These are phyloP conservation scores for Erpornis zantholeuca DNA, from an alignment of 2,113 vertebrate species.

Conservation along the genomic window DNA sequence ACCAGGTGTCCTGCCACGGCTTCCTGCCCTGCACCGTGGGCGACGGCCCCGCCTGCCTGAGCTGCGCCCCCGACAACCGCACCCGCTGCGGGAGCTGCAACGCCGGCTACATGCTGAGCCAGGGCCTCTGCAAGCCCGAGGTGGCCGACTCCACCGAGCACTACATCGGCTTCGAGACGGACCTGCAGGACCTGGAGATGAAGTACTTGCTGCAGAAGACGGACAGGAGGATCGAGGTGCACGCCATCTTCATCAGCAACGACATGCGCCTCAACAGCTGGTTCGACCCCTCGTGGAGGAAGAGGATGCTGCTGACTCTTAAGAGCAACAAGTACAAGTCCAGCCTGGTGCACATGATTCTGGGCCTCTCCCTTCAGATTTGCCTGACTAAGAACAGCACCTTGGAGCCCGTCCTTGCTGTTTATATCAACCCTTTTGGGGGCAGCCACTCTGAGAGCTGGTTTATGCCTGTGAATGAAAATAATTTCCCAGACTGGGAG, in stretches of 20 bases:
- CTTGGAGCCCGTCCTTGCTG: slow-evolving; percentile 89
- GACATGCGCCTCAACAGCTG: slow-evolving; percentile 98
- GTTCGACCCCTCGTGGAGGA: slow-evolving; percentile 97
- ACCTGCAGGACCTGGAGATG: slow-evolving; percentile 94
- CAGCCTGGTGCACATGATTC: slow-evolving; percentile 94
- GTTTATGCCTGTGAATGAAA: slow-evolving; percentile 92
- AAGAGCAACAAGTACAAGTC: slow-evolving; percentile 99
- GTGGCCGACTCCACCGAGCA: slow-evolving; percentile 94
- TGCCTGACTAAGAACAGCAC: slow-evolving; percentile 98
- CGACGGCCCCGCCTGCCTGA: slow-evolving; percentile 80
- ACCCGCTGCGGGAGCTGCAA: slow-evolving; percentile 94
- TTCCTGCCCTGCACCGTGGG: slow-evolving; percentile 85
- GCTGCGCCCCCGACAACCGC: slow-evolving; percentile 88
- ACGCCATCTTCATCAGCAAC: slow-evolving; percentile 97
- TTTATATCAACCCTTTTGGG: slow-evolving; percentile 95
- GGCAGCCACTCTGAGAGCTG: slow-evolving; percentile 98
- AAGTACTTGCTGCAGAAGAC: slow-evolving; percentile 89
- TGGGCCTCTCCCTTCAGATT: slow-evolving; percentile 93
- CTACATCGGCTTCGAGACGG: slow-evolving; percentile 94
- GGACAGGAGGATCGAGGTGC: slow-evolving; percentile 90
- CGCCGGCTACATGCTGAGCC: slow-evolving; percentile 84
- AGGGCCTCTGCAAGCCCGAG: slow-evolving; percentile 89
- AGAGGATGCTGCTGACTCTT: slow-evolving; percentile 93
- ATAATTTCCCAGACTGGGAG: slow-evolving; percentile 92
- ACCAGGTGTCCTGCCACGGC: slow-evolving; percentile 85